A percentile compares a stretch with the other conserved stretches of the same genome.
Conservation (phyloP, 2,888 invertebrate genomes). For the Lasioglossum marginatum region DNA sequence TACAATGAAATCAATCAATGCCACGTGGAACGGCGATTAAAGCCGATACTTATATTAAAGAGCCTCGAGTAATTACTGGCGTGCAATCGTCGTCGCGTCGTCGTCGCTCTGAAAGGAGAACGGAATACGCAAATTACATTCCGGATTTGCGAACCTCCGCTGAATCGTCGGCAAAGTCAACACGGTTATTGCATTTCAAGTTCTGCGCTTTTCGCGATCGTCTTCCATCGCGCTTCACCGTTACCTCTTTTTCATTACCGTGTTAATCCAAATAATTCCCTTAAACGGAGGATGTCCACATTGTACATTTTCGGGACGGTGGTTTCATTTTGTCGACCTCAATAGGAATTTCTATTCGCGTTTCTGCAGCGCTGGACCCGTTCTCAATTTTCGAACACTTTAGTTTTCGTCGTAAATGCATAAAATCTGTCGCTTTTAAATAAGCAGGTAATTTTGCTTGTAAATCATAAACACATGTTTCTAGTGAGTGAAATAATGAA, state of each 20-base stretch:
- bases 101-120: slow-evolving; percentile 11
- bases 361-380: no score
- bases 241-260: background rate
- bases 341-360: background rate
- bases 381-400: no score
- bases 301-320: background rate
- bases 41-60: slow-evolving; percentile 19
- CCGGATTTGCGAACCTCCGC: slow-evolving; percentile 27
- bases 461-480: no score
- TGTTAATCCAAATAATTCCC: background rate
- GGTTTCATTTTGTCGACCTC: background rate
- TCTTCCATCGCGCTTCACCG: background rate
- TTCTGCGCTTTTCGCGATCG: slow-evolving; percentile 26
- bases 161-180: slow-evolving; percentile 18
- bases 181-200: slow-evolving; percentile 26
- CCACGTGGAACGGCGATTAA: background rate
- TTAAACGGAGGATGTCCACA: background rate
- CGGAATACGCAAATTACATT: slow-evolving; percentile 34
- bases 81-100: background rate
- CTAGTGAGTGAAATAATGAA: no score
- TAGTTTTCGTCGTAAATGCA: no score
- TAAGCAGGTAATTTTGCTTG: no score
- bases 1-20: slow-evolving; percentile 11
- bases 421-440: no score
- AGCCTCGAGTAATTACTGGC: slow-evolving; percentile 21